Evolutionary conservation across 2,113 vertebrate genomes (phyloP), one percentile per base, ranked within the genome.

Genomic region (Oophaga pumilio): DNA sequence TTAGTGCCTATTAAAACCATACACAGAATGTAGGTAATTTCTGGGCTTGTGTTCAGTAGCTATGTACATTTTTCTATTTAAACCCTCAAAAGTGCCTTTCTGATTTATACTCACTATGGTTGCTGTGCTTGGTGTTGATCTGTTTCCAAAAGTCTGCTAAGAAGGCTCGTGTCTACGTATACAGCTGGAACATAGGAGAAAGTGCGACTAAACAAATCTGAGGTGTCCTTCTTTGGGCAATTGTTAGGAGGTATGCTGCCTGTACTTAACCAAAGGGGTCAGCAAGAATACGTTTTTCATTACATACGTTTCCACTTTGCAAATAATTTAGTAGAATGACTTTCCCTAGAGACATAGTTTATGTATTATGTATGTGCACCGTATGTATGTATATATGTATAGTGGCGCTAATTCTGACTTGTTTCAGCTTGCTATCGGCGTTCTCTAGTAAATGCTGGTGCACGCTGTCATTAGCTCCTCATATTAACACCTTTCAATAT

Each of bases 171-270:
- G 59, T 81, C 78, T 66, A 66, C n/a, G 60, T 66, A 66, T 82
- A 82, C 43, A 66, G 49, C 60, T 24, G 80, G 28, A 82, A n/a
- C 60, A 43, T 14, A 82, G n/a, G 18, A 62, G 28, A 81, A 81
- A 62, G 57, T 81, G 60, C 43, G 80, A 66, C 80, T 82, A 82
- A 50, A 82, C 59, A 82, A 66, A 24, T 66, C 12, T 13, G 12
- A 66, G 80, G 80, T 64, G 60, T 82, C 80, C 62, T 82, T 82
- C 60, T 82, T 82, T 68, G 80, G 79, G 59, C 79, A 81, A 81
- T 62, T 62, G 26, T 80, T 43, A 9, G 28, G 79, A 81, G 20
- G 57, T 62, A 81, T 81, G 28, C 20, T 82, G 43, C 18, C n/a
- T 28, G 60, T 43, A 50, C 22, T 7, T n/a, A 22, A 14, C 18